Evolutionary conservation across 2,888 invertebrate species (phyloP).

Genomic region (Drepanosiphum platanoidis): DNA sequence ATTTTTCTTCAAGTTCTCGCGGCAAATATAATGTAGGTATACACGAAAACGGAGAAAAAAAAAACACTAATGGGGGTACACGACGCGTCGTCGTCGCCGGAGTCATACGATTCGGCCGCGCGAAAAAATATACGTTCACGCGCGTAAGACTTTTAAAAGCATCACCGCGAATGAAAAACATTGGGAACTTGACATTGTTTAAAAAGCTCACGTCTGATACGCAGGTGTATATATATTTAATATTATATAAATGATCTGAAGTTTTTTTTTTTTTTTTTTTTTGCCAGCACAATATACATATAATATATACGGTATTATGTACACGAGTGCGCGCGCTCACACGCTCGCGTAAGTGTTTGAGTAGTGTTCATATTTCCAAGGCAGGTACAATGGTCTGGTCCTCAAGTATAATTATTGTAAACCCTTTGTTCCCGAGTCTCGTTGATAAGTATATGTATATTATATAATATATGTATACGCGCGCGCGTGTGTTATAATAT

Average conservation of each 20-base stretch:
- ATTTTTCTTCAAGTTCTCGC: too few species aligned
- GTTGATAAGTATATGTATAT: neutral
- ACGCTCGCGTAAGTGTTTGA: neutral
- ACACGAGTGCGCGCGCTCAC: neutral
- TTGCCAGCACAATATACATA: neutral
- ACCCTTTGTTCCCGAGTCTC: conserved; percentile 1
- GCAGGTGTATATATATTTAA: too few species aligned
- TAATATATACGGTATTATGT: neutral
- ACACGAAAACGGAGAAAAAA: too few species aligned
- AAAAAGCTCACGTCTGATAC: neutral
- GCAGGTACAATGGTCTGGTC: neutral
- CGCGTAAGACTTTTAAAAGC: too few species aligned
- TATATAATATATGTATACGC: neutral
- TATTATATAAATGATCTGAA: neutral
- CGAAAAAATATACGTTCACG: too few species aligned
- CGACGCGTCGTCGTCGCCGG: too few species aligned
- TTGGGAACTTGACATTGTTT: conserved; percentile 10
- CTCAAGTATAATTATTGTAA: conserved; percentile 34
- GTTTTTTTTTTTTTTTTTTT: neutral
- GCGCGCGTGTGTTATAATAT: neutral
- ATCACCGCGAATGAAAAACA: neutral
- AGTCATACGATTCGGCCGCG: too few species aligned
- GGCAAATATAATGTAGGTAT: too few species aligned
- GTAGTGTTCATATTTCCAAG: conserved; percentile 13
- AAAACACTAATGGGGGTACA: too few species aligned